Evolutionary conservation across 2,888 invertebrate species (phyloP), one percentile per base, ranked within the genome.

Genomic region (Meganola albula): DNA sequence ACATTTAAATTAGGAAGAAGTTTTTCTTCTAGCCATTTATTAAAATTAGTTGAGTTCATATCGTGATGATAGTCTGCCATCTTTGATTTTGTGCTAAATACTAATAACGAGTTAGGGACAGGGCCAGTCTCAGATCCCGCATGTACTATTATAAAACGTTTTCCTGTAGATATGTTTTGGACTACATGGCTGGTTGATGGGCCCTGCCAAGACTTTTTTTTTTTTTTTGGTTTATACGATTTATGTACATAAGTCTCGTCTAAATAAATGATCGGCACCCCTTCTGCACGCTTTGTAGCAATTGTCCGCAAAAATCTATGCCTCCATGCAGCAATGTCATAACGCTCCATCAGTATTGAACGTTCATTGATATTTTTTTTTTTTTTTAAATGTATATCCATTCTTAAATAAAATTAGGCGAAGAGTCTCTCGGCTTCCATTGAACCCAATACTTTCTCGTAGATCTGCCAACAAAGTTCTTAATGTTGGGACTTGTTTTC

Each of bases 1-100:
- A 35, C 25, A 31, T 11, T 34, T 16, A 27, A 18, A 35, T 30
- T 41, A n/a, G 27, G 34, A 21, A 29, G 18, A 10, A 46, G 24
- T 14, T 25, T 38, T 32, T 34, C 46, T 2, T 22, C 8, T 9
- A 46, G 7, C 32, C 38, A 41, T 40, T 47, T 47, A 7, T 25
- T 34, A n/a, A 40, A 46, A 22, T 44, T 48, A 6, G 33, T 20
- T 7, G 20, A 11, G 30, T 48, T 46, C 39, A 48, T 42, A 22
- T 46, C 40, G 34, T 48, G 14, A 21, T 45, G 44, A 24, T 40
- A 43, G 25, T 51, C 46, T 1, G 40, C 43, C 7, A 9, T 21
- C 28, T 31, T 44, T 1, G 39, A 44, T 39, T 48, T 48, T 20
- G 37, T 43, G 20, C 42, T 51, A 10, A 43, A 52, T 10, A 47